Conservation (phyloP, 2,888 invertebrate genomes). For the Drosophila borealis region DNA sequence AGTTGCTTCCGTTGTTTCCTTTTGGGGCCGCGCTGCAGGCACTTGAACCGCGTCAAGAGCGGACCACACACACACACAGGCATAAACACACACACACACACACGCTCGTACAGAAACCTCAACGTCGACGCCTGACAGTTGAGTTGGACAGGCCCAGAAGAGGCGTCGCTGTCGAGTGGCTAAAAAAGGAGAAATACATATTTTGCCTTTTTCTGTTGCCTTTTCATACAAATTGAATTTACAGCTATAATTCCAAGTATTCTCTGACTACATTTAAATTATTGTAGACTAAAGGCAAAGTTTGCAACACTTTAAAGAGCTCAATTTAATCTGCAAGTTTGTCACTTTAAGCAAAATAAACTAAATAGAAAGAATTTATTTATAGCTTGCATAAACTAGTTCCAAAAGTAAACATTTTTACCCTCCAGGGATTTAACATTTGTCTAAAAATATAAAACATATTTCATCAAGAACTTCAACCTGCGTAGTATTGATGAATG, state of each 20-base stretch:
- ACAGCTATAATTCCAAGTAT: conserved; percentile 45
- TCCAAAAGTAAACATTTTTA: no score
- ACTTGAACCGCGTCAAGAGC: conserved; percentile 64
- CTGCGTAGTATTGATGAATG: conserved; percentile 13
- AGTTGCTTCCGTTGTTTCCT: conserved; percentile 63
- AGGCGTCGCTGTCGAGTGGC: conserved; percentile 41
- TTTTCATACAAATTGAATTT: conserved; percentile 66
- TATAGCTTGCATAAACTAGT: neutral
- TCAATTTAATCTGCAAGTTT: neutral
- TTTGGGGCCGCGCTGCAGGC: conserved; percentile 35
- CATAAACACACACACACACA: conserved; percentile 47
- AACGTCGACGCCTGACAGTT: conserved; percentile 57
- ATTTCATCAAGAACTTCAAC: neutral
- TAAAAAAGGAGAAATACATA: conserved; percentile 34
- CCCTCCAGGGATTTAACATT: neutral
- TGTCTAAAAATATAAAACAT: neutral
- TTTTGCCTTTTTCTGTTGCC: conserved; percentile 32
- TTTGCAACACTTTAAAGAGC: neutral
- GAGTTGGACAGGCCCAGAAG: conserved; percentile 48
- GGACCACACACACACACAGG: conserved; percentile 65
- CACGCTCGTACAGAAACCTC: conserved; percentile 20
- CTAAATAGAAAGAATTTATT: neutral
- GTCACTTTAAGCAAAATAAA: no score
- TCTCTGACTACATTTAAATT: conserved; percentile 18
- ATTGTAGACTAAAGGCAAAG: neutral